These are phyloP conservation scores for Agriotes lineatus DNA, from an alignment of 2,888 invertebrate genomes.

Conservation along the genomic window DNA sequence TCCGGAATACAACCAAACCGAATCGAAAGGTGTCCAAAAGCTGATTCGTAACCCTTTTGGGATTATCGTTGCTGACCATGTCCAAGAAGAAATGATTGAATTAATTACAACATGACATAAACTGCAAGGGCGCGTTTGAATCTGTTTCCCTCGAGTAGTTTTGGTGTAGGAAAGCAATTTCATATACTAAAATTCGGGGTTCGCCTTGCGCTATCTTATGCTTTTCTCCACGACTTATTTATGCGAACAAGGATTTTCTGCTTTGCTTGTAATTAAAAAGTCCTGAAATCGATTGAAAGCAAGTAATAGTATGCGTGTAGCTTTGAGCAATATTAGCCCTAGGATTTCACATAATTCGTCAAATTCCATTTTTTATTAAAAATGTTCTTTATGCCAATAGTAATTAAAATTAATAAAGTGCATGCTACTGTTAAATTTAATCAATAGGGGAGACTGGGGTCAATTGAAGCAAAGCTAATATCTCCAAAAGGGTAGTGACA, in stretches of 20 bases:
- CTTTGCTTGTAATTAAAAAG: too few relatives aligned
- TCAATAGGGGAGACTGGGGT: not conserved
- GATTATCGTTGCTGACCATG: too few relatives aligned
- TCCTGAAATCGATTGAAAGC: slow-evolving; percentile 25
- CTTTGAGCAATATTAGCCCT: too few relatives aligned
- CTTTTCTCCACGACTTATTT: slow-evolving; percentile 22
- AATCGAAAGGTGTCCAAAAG: too few relatives aligned
- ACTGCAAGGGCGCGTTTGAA: slow-evolving; percentile 28
- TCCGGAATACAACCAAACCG: slow-evolving; percentile 26
- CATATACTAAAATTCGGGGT: too few relatives aligned
- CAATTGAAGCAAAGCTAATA: too few relatives aligned
- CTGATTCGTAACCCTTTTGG: slow-evolving; percentile 12
- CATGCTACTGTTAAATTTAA: not conserved
- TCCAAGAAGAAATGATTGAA: too few relatives aligned
- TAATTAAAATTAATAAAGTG: not conserved
- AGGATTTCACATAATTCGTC: too few relatives aligned
- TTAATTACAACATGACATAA: too few relatives aligned
- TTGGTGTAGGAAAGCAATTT: slow-evolving; percentile 25
- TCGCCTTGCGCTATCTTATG: too few relatives aligned
- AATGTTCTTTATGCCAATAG: not conserved
- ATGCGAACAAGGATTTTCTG: slow-evolving; percentile 32
- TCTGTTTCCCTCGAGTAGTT: slow-evolving; percentile 17
- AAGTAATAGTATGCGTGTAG: slow-evolving; percentile 28
- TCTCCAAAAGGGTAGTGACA: too few relatives aligned
- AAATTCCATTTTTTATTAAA: slow-evolving; percentile 6